phyloP scores from a whole-genome alignment of 1,140 invertebrate genomes.

The Brachionus paranguensis region DNA sequence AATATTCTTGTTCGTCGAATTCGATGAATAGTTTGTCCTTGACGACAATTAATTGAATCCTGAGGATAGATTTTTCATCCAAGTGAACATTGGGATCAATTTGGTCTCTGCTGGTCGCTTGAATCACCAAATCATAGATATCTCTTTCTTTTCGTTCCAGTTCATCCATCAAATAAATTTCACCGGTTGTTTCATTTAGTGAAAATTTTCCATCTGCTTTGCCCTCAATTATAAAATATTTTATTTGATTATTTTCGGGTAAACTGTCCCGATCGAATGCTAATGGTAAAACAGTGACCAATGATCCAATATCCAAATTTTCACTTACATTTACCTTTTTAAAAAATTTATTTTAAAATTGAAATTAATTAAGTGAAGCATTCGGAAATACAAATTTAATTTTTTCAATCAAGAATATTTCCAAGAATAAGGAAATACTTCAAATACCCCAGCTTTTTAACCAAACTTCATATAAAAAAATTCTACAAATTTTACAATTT shows the following conservation, averaged over 20 bases:
- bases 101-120: background rate
- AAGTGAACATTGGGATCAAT: background rate
- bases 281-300: conserved; percentile 2
- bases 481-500: too few relatives aligned
- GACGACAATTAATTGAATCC: background rate
- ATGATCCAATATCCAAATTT: conserved; percentile 14
- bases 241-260: background rate
- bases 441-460: too few relatives aligned
- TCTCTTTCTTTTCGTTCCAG: background rate
- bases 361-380: background rate
- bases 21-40: conserved; percentile 30
- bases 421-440: too few relatives aligned
- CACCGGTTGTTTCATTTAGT: conserved; percentile 6
- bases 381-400: too few relatives aligned
- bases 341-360: background rate
- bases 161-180: conserved; percentile 1
- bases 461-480: too few relatives aligned
- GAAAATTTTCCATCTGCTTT: background rate
- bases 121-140: background rate
- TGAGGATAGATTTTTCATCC: background rate
- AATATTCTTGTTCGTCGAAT: conserved; percentile 28
- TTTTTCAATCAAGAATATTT: too few relatives aligned
- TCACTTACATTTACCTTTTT: background rate
- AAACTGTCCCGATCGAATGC: conserved; percentile 6
- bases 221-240: conserved; percentile 9